These are phyloP conservation scores for Endomychus coccineus DNA, from an alignment of 2,888 invertebrate genomes.

Conservation along the genomic window DNA sequence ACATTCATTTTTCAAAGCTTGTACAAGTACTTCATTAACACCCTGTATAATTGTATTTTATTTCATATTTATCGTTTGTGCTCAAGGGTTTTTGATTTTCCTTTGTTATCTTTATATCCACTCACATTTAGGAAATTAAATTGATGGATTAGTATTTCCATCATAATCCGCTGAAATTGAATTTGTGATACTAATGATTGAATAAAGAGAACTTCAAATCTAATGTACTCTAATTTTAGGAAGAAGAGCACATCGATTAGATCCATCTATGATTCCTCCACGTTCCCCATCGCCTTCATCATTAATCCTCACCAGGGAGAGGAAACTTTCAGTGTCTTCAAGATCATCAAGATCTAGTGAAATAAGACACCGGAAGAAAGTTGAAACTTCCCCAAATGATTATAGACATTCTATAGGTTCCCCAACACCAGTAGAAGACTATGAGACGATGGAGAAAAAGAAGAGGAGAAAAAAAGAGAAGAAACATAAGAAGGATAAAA, in stretches of 20 bases:
- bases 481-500: conserved; percentile 59
- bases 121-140: no score
- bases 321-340: conserved; percentile 41
- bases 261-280: conserved; percentile 43
- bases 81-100: no score
- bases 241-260: conserved; percentile 34
- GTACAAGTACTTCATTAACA: no score
- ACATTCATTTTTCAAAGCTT: no score
- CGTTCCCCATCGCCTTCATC: conserved; percentile 45
- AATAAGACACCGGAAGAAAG: conserved; percentile 37
- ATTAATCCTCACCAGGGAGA: conserved; percentile 37
- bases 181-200: no score
- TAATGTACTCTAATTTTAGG: conserved; percentile 19
- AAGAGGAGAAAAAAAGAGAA: conserved; percentile 64
- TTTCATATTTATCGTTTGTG: no score
- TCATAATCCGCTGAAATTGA: no score
- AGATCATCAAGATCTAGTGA: conserved; percentile 41
- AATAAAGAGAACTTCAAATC: no score
- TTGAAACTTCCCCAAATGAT: conserved; percentile 34
- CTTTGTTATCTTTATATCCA: no score
- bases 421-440: conserved; percentile 45
- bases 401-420: conserved; percentile 29
- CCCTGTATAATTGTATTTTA: no score
- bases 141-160: no score
- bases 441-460: conserved; percentile 46